These are phyloP conservation scores for Drosophila paranaensis DNA, from an alignment of 2,888 invertebrate genomes.

Conservation along the genomic window DNA sequence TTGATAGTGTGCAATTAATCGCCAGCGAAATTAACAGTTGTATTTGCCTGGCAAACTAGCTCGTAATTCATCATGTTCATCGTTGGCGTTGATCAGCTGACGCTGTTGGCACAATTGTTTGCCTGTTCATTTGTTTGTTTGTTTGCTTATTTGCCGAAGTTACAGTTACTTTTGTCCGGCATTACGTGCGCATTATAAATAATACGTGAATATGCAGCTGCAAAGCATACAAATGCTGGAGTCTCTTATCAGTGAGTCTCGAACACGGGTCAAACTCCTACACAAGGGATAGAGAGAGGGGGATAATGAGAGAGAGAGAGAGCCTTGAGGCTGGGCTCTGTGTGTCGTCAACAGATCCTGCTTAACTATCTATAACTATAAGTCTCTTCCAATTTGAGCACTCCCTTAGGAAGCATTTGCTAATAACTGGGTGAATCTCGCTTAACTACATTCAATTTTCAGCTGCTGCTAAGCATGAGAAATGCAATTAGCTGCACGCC, in stretches of 20 bases:
- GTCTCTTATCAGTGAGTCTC: constrained; percentile 14
- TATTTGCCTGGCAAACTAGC: constrained; percentile 41
- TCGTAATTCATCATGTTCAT: constrained; percentile 49
- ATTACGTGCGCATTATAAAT: constrained; percentile 56
- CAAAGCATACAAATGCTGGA: constrained; percentile 59
- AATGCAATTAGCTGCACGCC: constrained; percentile 61
- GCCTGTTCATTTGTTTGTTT: neutral
- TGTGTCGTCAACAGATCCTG: neutral
- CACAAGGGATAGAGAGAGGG: neutral
- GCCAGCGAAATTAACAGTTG: constrained; percentile 59
- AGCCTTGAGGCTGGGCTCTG: neutral
- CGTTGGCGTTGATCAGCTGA: constrained; percentile 49
- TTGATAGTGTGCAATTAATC: constrained; percentile 53
- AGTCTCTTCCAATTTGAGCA: neutral
- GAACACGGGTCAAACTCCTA: neutral
- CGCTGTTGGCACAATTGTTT: constrained; percentile 35
- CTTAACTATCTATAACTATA: too few relatives aligned
- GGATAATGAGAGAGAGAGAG: neutral
- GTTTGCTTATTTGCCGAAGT: constrained; percentile 27
- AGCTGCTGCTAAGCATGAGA: constrained; percentile 18
- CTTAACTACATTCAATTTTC: constrained; percentile 25
- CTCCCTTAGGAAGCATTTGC: neutral
- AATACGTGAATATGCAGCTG: constrained; percentile 33
- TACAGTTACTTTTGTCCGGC: constrained; percentile 49
- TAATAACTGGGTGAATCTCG: constrained; percentile 51